Evolutionary conservation across 2,113 vertebrate genomes (phyloP).

Genomic region (Tragelaphus strepsiceros): DNA sequence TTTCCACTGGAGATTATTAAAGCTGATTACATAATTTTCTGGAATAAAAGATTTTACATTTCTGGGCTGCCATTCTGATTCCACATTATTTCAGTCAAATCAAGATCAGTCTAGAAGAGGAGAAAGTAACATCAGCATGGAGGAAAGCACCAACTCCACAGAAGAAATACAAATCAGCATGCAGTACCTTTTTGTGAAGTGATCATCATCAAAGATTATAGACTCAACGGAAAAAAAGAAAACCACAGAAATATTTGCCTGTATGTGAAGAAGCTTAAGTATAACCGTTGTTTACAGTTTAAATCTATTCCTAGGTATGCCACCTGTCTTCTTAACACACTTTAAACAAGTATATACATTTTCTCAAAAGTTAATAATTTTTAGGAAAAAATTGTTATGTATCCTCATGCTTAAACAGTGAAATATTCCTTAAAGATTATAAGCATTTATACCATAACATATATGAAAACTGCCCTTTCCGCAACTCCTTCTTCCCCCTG

Average conservation of each 20-base stretch:
- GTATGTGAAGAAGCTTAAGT: neutral
- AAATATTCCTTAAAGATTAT: neutral
- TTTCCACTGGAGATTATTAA: neutral
- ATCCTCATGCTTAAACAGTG: neutral
- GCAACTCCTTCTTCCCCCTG: neutral
- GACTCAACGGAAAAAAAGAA: neutral
- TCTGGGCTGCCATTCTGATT: neutral
- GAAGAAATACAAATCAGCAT: neutral
- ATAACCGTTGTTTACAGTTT: neutral
- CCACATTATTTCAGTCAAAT: neutral
- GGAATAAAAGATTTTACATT: neutral
- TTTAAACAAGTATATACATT: neutral
- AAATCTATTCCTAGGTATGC: neutral
- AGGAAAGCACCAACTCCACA: neutral
- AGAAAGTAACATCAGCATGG: neutral
- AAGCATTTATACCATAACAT: neutral
- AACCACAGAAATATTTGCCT: neutral
- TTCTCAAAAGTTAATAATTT: conserved; percentile 14
- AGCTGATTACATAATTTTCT: neutral
- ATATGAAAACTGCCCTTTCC: neutral
- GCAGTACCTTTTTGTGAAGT: neutral
- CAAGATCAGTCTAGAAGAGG: neutral
- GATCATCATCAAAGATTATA: neutral
- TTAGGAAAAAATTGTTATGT: neutral
- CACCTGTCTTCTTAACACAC: neutral